Evolutionary conservation across 2,888 invertebrate species (phyloP).

Genomic region (Drepanosiphum platanoidis): DNA sequence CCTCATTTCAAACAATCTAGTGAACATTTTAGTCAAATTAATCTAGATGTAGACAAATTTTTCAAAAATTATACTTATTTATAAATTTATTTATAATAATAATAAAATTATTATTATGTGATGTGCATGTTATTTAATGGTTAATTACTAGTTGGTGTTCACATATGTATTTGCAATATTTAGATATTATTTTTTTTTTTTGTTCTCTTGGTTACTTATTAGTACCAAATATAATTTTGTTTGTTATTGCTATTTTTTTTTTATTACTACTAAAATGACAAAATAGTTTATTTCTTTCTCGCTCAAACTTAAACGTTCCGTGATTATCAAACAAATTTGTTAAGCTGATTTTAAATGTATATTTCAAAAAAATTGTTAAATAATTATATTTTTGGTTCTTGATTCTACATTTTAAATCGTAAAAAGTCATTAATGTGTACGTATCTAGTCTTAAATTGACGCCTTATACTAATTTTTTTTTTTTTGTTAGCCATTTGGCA

Average conservation of each 20-base stretch:
- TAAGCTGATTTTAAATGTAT: not conserved
- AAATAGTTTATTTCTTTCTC: slow-evolving; percentile 25
- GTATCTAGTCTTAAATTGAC: slow-evolving; percentile 36
- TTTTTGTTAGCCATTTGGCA: not conserved
- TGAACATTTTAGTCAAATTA: slow-evolving; percentile 60
- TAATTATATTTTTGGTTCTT: slow-evolving; percentile 44
- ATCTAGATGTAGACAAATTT: slow-evolving; percentile 37
- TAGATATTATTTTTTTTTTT: slow-evolving; percentile 21
- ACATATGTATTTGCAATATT: slow-evolving; percentile 49
- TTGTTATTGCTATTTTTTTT: slow-evolving; percentile 42
- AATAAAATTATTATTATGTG: slow-evolving; percentile 42
- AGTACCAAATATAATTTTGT: slow-evolving; percentile 25
- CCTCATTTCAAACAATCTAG: slow-evolving; percentile 61
- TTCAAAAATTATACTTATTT: slow-evolving; percentile 29
- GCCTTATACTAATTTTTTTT: not conserved
- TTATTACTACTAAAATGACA: not conserved
- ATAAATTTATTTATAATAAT: slow-evolving; percentile 27
- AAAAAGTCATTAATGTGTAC: not conserved
- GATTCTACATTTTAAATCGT: slow-evolving; percentile 1
- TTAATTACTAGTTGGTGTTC: slow-evolving; percentile 48
- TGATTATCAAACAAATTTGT: slow-evolving; percentile 25
- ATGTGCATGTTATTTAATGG: slow-evolving; percentile 44
- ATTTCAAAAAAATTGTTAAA: not conserved
- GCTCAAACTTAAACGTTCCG: slow-evolving; percentile 61
- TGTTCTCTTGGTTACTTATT: slow-evolving; percentile 43